Evolutionary conservation across 1,140 invertebrate species (phyloP).

Genomic region (Aphaenogaster floridana): DNA sequence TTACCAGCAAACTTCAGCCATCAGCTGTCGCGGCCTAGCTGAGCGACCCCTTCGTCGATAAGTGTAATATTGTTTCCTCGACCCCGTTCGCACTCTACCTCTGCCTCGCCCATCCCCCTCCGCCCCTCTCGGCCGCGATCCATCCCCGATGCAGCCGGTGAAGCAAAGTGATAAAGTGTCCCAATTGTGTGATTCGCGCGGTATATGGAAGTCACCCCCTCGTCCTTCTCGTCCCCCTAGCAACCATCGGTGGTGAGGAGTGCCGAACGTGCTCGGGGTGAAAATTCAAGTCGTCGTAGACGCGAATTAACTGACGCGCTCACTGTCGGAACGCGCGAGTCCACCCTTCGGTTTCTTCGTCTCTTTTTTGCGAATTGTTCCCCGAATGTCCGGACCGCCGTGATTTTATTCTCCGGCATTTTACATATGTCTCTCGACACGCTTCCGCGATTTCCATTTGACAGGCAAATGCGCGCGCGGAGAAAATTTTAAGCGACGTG

Average conservation of each 20-base stretch:
- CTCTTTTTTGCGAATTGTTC: background rate
- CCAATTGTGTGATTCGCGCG: constrained; percentile 56
- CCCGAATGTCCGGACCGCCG: background rate
- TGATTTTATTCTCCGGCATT: background rate
- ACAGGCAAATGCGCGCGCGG: background rate
- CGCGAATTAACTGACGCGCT: constrained; percentile 58
- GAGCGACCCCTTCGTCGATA: constrained; percentile 58
- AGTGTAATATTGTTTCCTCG: constrained; percentile 73
- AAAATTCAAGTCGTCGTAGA: constrained; percentile 38
- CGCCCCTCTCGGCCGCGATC: background rate
- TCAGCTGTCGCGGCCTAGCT: constrained; percentile 46
- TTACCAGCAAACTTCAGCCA: constrained; percentile 46
- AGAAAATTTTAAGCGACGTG: background rate
- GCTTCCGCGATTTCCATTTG: background rate
- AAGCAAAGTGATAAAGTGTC: constrained; percentile 70
- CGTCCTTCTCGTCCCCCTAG: too few relatives aligned
- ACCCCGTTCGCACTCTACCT: constrained; percentile 61
- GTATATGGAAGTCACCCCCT: constrained; percentile 13
- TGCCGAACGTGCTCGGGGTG: constrained; percentile 60
- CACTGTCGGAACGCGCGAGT: constrained; percentile 18
- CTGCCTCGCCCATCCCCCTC: background rate
- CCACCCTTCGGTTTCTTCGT: background rate
- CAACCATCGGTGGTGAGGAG: background rate
- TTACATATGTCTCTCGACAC: background rate
- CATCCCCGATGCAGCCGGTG: constrained; percentile 48